Evolutionary conservation across 1,140 invertebrate species (phyloP).

Genomic region (Drosophila murphyi): DNA sequence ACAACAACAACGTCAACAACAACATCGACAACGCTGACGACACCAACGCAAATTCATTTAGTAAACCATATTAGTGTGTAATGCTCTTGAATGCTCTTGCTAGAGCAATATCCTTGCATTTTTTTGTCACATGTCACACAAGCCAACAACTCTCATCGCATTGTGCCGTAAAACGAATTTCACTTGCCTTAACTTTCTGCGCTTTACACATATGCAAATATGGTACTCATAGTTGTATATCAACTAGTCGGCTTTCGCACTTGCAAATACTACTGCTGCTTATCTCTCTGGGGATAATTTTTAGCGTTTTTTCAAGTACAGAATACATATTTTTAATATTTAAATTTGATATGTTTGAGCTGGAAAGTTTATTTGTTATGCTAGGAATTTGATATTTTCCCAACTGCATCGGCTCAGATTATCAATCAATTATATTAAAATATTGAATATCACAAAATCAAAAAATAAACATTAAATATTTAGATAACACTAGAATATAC

Average conservation of each 20-base stretch:
- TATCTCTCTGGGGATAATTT: too few species aligned
- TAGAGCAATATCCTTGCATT: conserved; percentile 42
- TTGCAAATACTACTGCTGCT: not conserved
- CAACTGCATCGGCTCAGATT: not conserved
- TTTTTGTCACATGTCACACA: conserved; percentile 48
- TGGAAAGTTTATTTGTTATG: not conserved
- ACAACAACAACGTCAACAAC: conserved; percentile 30
- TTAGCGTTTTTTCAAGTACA: too few species aligned
- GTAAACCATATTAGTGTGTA: conserved; percentile 17
- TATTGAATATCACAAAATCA: too few species aligned
- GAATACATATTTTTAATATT: not conserved
- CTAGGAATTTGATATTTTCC: not conserved
- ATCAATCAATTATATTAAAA: too few species aligned
- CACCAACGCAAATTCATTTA: conserved; percentile 47
- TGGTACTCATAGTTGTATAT: conserved; percentile 4
- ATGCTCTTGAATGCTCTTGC: conserved; percentile 13
- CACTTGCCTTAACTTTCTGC: not conserved
- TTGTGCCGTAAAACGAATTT: conserved; percentile 2
- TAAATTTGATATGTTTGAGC: not conserved
- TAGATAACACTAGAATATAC: too few species aligned
- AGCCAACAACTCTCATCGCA: conserved; percentile 36
- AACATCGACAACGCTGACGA: conserved; percentile 32
- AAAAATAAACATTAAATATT: too few species aligned
- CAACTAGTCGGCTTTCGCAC: not conserved
- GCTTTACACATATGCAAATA: conserved; percentile 39